Base-by-base conservation (phyloP, 1,140 invertebrate genomes). In the Halictus rubicundus region DNA sequence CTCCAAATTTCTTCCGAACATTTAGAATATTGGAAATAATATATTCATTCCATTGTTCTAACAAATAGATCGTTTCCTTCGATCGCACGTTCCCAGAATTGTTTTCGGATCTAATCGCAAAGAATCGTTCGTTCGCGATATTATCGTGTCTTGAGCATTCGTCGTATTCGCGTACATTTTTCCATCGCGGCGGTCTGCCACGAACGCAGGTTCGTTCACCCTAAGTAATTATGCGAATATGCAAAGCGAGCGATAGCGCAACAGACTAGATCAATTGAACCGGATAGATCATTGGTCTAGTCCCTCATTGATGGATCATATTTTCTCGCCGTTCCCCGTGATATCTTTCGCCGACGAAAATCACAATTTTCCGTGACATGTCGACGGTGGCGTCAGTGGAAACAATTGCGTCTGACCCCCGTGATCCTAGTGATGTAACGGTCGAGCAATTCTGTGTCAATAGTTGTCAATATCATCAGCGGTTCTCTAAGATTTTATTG, bases 201-300 rank as follows among this genome's bases (percentile, higher is more conserved):
- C 70, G 78, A 85, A 78, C 52, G 77, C 6, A 68, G 68, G 84
- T 85, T 86, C 84, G 71, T 86, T 86, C 80, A 86, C 84, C 84
- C 74, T 60, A 37, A 69, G 42, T 65, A 82, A 85, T 85, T 85
- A 85, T 85, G 82, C 79, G 82, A 85, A 85, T 85, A 84, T 82
- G 82, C 84, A 85, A 85, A 81, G 78, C 74, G 82, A 23, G 57
- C 60, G 84, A 85, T 85, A 85, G 54, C 77, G 81, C 52, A 12
- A n/a, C 75, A 86, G 85, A 83, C 84, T 27, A 85, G 79, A 86
- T 86, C 82, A 78, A 86, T 86, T 70, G 83, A 68, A 52, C 46
- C 52, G 80, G 72, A 73, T 85, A 84, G 84, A 84, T 85, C 82
- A 85, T 21, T 8, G 21, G 68, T 6, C 25, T 54, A 14, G 21